Conservation (phyloP, 2,797 vertebrate species). For the Spinus pinus region DNA sequence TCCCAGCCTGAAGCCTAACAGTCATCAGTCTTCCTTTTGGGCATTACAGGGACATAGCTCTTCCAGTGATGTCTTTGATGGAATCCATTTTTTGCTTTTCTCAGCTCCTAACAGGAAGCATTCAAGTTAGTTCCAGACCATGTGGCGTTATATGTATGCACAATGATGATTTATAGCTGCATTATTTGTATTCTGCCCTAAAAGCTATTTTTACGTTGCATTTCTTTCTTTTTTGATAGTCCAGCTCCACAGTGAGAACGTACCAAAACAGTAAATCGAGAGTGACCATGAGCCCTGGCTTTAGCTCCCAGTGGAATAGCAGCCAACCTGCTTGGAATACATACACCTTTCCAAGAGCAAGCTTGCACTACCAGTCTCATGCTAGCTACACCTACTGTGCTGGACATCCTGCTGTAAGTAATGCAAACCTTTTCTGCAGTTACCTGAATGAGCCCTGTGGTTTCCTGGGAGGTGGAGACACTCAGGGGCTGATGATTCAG, state of each 20-base stretch:
- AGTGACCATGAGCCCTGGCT: constrained; percentile 81
- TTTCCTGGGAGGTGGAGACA: neutral
- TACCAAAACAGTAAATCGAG: constrained; percentile 81
- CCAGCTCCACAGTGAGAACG: constrained; percentile 81
- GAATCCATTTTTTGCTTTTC: neutral
- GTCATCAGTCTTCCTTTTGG: neutral
- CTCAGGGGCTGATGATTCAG: neutral
- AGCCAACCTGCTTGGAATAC: constrained; percentile 80
- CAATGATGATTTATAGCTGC: neutral
- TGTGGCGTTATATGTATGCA: neutral
- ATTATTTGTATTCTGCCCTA: constrained; percentile 8
- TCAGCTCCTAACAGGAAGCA: neutral
- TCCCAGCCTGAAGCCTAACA: neutral
- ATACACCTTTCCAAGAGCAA: constrained; percentile 77
- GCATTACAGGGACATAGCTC: neutral
- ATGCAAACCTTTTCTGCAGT: neutral
- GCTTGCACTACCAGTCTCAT: constrained; percentile 82
- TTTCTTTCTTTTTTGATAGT: constrained; percentile 77
- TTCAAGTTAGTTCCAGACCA: neutral
- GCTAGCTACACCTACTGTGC: constrained; percentile 84
- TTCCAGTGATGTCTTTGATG: neutral
- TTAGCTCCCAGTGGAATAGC: constrained; percentile 80
- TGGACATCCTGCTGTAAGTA: constrained; percentile 85
- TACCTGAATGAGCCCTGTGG: neutral
- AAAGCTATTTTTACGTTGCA: constrained; percentile 53